Percentiles rank a stretch among this genome's conserved stretches.
Evolutionary conservation across 2,888 invertebrate genomes (phyloP).

Genomic region (Allygus modestus): DNA sequence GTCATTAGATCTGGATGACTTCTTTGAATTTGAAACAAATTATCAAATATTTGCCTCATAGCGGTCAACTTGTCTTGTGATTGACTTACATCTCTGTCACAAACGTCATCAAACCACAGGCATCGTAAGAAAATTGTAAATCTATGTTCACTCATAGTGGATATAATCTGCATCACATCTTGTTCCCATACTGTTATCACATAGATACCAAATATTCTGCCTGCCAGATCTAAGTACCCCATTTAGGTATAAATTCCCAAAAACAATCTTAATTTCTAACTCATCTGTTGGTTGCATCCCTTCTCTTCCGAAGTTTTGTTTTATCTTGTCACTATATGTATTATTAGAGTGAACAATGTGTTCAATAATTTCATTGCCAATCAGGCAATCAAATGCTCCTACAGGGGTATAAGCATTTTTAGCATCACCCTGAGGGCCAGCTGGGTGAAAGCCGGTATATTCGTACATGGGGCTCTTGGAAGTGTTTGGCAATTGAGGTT

Average conservation of each 20-base stretch:
- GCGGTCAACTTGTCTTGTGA: slow-evolving; percentile 46
- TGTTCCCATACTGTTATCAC: slow-evolving; percentile 42
- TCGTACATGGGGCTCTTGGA: background rate
- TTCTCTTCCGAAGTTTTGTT: background rate
- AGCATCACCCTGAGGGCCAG: slow-evolving; percentile 33
- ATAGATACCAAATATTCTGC: slow-evolving; percentile 37
- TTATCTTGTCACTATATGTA: slow-evolving; percentile 26
- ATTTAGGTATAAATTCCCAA: slow-evolving; percentile 6
- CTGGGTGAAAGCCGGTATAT: slow-evolving; percentile 25
- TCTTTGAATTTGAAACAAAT: slow-evolving; percentile 66
- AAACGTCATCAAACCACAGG: slow-evolving; percentile 40
- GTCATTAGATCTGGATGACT: slow-evolving; percentile 32
- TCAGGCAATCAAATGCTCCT: background rate
- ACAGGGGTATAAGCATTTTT: background rate
- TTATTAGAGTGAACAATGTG: slow-evolving; percentile 25
- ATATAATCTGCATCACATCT: slow-evolving; percentile 41
- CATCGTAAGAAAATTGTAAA: slow-evolving; percentile 42
- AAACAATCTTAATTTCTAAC: slow-evolving; percentile 64
- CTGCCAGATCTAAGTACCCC: slow-evolving; percentile 61
- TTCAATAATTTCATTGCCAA: slow-evolving; percentile 8
- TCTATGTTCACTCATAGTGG: slow-evolving; percentile 48
- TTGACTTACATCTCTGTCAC: slow-evolving; percentile 14
- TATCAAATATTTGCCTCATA: slow-evolving; percentile 69
- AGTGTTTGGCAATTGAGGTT: background rate
- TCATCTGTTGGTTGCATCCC: slow-evolving; percentile 26